A percentile compares a stretch with the other conserved stretches of the same genome.
phyloP scores from a whole-genome alignment of 2,888 invertebrate species.

The Lottia scabra region DNA sequence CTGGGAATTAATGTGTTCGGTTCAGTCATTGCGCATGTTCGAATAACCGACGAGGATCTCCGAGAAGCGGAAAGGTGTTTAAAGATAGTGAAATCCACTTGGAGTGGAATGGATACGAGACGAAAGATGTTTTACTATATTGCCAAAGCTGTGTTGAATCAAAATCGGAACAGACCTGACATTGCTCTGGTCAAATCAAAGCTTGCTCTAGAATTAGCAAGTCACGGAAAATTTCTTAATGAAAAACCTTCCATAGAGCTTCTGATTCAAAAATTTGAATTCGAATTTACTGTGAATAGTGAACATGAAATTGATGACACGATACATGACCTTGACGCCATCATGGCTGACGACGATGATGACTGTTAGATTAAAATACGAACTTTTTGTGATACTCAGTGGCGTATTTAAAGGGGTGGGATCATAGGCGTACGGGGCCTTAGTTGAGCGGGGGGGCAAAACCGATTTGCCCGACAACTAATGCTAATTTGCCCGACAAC shows the following conservation, averaged over 20 bases:
- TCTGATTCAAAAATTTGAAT: not conserved
- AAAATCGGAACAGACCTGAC: not conserved
- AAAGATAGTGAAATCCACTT: not conserved
- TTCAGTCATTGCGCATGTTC: not conserved
- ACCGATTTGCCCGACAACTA: too few species aligned
- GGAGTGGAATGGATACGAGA: not conserved
- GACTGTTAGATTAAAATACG: too few species aligned
- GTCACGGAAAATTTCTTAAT: not conserved
- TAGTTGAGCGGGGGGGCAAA: too few species aligned
- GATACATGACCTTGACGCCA: not conserved
- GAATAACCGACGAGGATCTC: not conserved
- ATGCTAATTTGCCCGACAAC: too few species aligned
- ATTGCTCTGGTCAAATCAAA: not conserved
- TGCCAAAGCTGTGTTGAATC: not conserved
- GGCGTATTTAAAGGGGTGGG: too few species aligned
- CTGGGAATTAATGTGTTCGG: not conserved
- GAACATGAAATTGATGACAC: not conserved
- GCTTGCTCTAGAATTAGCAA: not conserved
- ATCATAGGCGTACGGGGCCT: too few species aligned
- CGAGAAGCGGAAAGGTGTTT: not conserved
- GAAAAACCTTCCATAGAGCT: not conserved
- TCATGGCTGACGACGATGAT: too few species aligned
- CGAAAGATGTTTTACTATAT: not conserved
- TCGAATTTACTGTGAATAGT: not conserved
- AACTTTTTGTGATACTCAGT: too few species aligned